Percentiles rank a stretch among this genome's conserved stretches.
These are phyloP conservation scores for Gymnodraco acuticeps DNA, from an alignment of 2,797 vertebrate genomes.

Conservation along the genomic window DNA sequence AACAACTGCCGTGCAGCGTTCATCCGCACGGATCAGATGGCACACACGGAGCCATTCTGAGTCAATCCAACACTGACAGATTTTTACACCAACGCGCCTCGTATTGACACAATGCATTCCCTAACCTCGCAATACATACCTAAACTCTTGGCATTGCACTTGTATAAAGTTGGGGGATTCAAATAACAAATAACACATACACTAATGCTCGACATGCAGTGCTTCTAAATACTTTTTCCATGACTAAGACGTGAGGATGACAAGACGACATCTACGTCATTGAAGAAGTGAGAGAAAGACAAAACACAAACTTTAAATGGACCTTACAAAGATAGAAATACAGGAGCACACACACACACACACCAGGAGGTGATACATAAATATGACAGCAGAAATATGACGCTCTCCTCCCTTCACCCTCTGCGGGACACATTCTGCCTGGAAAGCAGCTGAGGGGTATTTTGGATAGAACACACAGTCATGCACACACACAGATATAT, in stretches of 20 bases:
- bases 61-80: not conserved
- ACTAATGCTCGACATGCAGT: not conserved
- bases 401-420: conserved; percentile 12
- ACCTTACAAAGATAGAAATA: conserved; percentile 3
- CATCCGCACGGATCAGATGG: conserved; percentile 15
- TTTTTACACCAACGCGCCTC: too few relatives aligned
- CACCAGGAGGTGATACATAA: conserved; percentile 8
- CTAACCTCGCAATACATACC: not conserved
- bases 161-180: not conserved
- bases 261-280: not conserved
- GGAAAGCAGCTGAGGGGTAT: conserved; percentile 49
- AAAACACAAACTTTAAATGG: not conserved
- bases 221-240: not conserved
- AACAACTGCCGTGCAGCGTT: not conserved
- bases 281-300: not conserved
- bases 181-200: not conserved
- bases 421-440: conserved; percentile 17
- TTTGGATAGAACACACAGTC: conserved; percentile 16
- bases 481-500: not conserved
- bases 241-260: not conserved
- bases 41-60: conserved; percentile 23
- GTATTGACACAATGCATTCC: not conserved
- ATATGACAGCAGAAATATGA: conserved; percentile 31
- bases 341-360: conserved; percentile 5
- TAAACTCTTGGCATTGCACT: not conserved